Percentiles rank a stretch among this genome's conserved stretches.
Evolutionary conservation across 1,140 invertebrate genomes (phyloP).

Genomic region (Trinorchestia longiramus): DNA sequence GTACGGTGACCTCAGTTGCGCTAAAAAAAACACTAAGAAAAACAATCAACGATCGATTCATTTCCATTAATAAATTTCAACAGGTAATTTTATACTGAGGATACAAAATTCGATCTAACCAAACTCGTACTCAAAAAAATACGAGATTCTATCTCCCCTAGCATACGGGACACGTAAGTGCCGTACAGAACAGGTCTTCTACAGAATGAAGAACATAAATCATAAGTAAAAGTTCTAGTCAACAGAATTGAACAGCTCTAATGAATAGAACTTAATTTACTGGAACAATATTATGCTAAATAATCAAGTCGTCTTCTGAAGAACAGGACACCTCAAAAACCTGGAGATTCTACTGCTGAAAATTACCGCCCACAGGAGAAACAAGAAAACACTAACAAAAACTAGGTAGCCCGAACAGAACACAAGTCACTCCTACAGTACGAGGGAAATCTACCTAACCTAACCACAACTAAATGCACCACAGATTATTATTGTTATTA

Average conservation of each 20-base stretch:
- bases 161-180: not conserved
- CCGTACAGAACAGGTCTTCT: not conserved
- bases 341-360: not conserved
- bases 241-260: not conserved
- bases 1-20: not conserved
- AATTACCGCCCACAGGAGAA: not conserved
- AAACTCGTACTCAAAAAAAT: not conserved
- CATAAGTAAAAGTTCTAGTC: not conserved
- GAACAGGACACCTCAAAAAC: not conserved
- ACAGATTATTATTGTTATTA: not conserved
- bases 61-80: not conserved
- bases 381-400: not conserved
- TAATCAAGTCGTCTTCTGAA: not conserved
- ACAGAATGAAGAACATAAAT: not conserved
- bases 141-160: not conserved
- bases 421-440: not conserved
- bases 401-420: not conserved
- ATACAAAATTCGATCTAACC: not conserved
- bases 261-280: not conserved
- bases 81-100: not conserved
- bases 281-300: not conserved
- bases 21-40: not conserved
- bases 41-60: not conserved
- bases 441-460: not conserved
- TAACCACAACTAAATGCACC: not conserved